Conservation (phyloP, 2,797 vertebrate species). For the Eptatretus atami region DNA sequence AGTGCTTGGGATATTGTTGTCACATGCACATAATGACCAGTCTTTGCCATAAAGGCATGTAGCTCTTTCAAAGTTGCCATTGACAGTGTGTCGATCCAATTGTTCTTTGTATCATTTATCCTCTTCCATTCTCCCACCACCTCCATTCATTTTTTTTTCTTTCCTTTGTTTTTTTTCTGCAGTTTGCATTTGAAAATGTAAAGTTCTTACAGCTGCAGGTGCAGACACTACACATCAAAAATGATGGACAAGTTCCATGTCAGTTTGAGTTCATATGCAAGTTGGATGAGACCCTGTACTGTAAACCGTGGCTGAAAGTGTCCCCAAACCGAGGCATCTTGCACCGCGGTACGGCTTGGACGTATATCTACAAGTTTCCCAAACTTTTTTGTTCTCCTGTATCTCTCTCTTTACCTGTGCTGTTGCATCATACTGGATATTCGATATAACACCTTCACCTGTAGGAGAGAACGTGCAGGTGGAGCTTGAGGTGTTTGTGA, state of each 20-base stretch:
- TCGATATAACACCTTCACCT: conserved; percentile 8
- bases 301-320: conserved; percentile 57
- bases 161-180: not conserved
- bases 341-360: conserved; percentile 24
- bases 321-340: conserved; percentile 57
- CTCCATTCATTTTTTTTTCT: no score
- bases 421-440: no score
- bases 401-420: no score
- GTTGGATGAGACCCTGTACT: conserved; percentile 42
- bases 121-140: no score
- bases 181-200: conserved; percentile 58
- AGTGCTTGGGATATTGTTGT: no score
- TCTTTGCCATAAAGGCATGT: no score
- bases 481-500: conserved; percentile 67
- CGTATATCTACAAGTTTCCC: not conserved
- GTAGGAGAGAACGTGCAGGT: conserved; percentile 35
- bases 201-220: conserved; percentile 72
- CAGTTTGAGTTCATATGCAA: conserved; percentile 87
- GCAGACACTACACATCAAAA: conserved; percentile 32
- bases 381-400: not conserved
- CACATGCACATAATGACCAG: no score
- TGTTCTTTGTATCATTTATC: no score
- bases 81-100: no score
- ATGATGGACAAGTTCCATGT: conserved; percentile 70
- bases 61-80: no score